Base-by-base conservation (phyloP, 2,797 vertebrate genomes). In the Anisognathus igniventris region DNA sequence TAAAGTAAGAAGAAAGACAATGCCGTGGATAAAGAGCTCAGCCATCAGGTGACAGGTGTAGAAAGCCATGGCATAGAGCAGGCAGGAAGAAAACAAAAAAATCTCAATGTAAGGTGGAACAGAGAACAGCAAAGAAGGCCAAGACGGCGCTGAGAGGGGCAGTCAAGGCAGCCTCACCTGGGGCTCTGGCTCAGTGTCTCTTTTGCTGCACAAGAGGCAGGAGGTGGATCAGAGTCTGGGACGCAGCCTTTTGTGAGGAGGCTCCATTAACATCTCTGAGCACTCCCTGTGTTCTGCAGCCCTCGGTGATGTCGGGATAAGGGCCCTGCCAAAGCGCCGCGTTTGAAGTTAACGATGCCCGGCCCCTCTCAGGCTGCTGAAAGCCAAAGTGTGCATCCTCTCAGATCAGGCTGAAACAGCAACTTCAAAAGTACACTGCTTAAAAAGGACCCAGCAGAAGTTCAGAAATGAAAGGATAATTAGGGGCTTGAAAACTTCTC, bases 261-360 rank as follows among this genome's bases (percentile, higher is more conserved):
- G 51, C 11, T 9, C 37, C 30, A 10, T 42, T 61, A 58, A 45
- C 24, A 53, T 25, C 40, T 56, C 42, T 66, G 54, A 66, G 60
- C 75, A 50, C 37, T 81, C 70, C 71, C 83, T 12, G 3, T 21
- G 40, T 12, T 86, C 74, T 60, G 23, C 76, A 86, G 85, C 39
- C 40, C 60, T 64, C 2, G 0, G 33, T 28, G 60, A 65, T 66
- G 71, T 23, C 24, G 19, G 83, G 66, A 47, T 11, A 81, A 81
- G 1, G 11, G 82, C 66, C 15, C 9, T 1, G 1, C 60, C 60
- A 44, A 73, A 89, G 75, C 5, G 0, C 39, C 0, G 0, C 19
- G 4, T 81, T 19, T 90, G 68, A 91, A 74, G 57, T 27, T 71
- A 74, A 83, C 14, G 10, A 72, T 71, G 53, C 31, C 6, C 1